These are phyloP conservation scores for Cephonodes hylas DNA, from an alignment of 2,888 invertebrate genomes.

Conservation along the genomic window DNA sequence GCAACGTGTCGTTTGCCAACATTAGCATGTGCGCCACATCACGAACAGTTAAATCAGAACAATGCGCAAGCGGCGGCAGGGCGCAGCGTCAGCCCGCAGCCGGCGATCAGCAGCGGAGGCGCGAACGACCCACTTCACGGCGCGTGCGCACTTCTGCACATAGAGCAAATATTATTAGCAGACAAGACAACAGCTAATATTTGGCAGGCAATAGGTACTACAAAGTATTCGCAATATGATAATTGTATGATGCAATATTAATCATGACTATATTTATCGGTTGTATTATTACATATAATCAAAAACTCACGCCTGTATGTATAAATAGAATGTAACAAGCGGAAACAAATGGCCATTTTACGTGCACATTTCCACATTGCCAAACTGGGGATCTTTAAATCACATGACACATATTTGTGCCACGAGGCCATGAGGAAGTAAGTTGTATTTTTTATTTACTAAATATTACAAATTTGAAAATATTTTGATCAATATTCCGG, in stretches of 20 bases:
- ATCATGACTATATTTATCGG: no score
- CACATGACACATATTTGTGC: no score
- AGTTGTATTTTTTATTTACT: no score
- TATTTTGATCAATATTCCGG: no score
- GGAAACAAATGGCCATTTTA: no score
- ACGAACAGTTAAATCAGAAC: slow-evolving; percentile 16
- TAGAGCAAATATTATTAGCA: slow-evolving; percentile 35
- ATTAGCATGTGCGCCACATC: slow-evolving; percentile 14
- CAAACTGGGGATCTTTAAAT: no score
- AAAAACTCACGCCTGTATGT: no score
- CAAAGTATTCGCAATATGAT: not conserved
- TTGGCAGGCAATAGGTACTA: not conserved
- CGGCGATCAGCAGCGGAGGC: slow-evolving; percentile 27
- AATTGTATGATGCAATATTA: not conserved
- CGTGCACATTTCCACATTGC: no score
- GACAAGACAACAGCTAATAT: not conserved
- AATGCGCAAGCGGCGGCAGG: slow-evolving; percentile 20
- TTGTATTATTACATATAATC: no score
- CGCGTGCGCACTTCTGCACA: slow-evolving; percentile 49
- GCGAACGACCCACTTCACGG: slow-evolving; percentile 50
- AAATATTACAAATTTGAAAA: no score
- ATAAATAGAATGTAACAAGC: no score
- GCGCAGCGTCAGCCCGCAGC: not conserved
- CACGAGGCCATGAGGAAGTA: no score
- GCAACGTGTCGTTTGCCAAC: slow-evolving; percentile 11